phyloP scores from a whole-genome alignment of 2,797 vertebrate species.

The Phoebastria nigripes region DNA sequence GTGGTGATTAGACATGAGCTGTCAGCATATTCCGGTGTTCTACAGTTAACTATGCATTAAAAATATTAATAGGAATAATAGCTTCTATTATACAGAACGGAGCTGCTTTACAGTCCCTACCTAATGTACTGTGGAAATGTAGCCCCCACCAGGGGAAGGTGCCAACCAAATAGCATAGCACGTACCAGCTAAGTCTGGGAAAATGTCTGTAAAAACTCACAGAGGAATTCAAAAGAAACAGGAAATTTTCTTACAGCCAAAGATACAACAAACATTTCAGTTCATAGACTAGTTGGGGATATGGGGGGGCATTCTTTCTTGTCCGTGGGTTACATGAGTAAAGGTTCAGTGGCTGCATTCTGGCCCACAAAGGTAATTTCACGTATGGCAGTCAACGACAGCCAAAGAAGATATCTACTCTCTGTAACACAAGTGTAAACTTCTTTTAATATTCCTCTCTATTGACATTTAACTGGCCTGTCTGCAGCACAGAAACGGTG shows the following conservation, averaged over 20 bases:
- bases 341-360: not conserved
- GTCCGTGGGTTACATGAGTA: not conserved
- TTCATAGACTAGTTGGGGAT: not conserved
- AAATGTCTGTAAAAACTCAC: not conserved
- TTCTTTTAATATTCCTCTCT: not conserved
- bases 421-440: not conserved
- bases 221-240: not conserved
- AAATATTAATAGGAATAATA: conserved; percentile 52
- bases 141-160: not conserved
- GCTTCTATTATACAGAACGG: not conserved
- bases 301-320: not conserved
- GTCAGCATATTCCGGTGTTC: not conserved
- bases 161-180: not conserved
- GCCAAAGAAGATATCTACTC: not conserved
- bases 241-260: not conserved
- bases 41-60: conserved; percentile 29
- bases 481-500: not conserved
- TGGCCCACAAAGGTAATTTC: not conserved
- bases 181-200: fast-evolving
- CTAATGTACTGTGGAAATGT: not conserved
- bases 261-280: not conserved
- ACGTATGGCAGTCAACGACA: not conserved
- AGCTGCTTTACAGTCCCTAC: not conserved
- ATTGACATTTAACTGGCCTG: not conserved
- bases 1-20: not conserved